Conservation (phyloP, 2,888 invertebrate species). For the Calameuta filiformis region DNA sequence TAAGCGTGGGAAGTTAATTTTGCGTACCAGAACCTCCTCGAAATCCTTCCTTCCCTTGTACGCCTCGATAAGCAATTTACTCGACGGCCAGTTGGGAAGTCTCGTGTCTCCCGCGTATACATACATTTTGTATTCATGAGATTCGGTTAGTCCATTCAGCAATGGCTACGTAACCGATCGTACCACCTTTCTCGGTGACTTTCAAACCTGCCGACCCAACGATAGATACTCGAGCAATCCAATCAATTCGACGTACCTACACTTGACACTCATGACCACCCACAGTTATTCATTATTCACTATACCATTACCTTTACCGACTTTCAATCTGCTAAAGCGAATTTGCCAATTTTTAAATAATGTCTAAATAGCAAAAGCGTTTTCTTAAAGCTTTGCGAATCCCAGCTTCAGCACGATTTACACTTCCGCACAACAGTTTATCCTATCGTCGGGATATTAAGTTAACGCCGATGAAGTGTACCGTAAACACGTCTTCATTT, state of each 20-base stretch:
- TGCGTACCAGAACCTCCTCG: background rate
- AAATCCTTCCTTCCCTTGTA: background rate
- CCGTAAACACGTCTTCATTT: background rate
- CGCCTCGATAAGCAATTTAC: background rate
- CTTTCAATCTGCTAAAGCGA: background rate
- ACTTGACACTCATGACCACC: background rate
- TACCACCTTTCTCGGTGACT: background rate
- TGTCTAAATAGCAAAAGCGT: background rate
- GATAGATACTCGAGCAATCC: background rate
- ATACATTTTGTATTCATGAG: background rate
- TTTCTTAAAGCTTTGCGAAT: background rate
- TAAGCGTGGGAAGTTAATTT: background rate
- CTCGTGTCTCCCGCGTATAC: background rate
- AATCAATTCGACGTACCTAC: background rate
- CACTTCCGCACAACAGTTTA: background rate
- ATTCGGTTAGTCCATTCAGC: background rate
- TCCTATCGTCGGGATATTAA: background rate
- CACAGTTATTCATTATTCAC: background rate
- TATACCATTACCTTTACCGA: background rate
- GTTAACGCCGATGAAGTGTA: conserved; percentile 4
- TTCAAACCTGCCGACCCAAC: background rate
- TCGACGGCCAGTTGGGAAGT: background rate
- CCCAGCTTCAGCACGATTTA: background rate
- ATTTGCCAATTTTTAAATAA: background rate
- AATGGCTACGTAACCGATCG: background rate